phyloP scores from a whole-genome alignment of 2,888 invertebrate species.

The Panopea generosa region DNA sequence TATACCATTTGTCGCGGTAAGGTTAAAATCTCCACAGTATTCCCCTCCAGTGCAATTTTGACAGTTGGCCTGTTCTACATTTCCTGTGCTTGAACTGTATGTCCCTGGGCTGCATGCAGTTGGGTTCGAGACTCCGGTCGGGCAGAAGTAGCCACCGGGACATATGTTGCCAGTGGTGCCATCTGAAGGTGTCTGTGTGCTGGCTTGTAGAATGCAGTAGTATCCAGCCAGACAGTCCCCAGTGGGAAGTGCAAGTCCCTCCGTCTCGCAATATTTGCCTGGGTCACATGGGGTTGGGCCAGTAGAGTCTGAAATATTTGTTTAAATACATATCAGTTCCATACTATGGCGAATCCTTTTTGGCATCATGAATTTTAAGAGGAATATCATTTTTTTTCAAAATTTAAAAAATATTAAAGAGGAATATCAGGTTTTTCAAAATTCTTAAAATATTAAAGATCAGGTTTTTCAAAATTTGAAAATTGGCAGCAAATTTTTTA shows the following conservation, averaged over 20 bases:
- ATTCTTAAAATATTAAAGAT: no score
- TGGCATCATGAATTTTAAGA: no score
- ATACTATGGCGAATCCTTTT: no score
- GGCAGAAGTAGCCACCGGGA: constrained; percentile 79
- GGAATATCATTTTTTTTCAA: no score
- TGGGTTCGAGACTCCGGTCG: constrained; percentile 70
- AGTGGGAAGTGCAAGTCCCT: constrained; percentile 75
- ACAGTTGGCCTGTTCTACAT: constrained; percentile 71
- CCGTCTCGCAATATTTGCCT: constrained; percentile 79
- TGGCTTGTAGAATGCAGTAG: constrained; percentile 76
- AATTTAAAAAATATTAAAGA: no score
- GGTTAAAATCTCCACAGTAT: constrained; percentile 76
- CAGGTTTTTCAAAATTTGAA: no score
- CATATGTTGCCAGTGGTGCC: constrained; percentile 77
- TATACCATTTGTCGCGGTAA: constrained; percentile 75
- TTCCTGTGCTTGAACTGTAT: constrained; percentile 72
- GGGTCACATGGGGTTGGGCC: constrained; percentile 78
- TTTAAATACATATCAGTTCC: constrained; percentile 10
- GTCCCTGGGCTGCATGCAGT: constrained; percentile 78
- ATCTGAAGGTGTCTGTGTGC: constrained; percentile 68
- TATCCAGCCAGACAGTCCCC: constrained; percentile 81
- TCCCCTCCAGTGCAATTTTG: constrained; percentile 76
- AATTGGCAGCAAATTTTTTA: no score
- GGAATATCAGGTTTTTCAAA: no score
- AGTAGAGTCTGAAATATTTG: constrained; percentile 71